phyloP scores from a whole-genome alignment of 2,797 vertebrate genomes.

The Gallinago solitaria region DNA sequence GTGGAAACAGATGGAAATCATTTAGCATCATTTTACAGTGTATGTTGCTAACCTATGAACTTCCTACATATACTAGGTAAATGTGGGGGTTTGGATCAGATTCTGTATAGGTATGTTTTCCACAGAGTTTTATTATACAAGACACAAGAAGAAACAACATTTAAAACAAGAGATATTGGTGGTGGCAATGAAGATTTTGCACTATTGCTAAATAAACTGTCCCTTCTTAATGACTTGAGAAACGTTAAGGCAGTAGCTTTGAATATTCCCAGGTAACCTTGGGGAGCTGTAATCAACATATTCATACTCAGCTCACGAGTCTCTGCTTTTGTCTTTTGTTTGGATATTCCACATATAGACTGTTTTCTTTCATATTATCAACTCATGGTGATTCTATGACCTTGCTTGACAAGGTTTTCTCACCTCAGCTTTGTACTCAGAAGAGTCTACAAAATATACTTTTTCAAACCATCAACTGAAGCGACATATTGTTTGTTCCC shows the following conservation, averaged over 20 bases:
- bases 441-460: neutral
- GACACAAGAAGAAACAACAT: neutral
- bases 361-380: neutral
- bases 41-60: neutral
- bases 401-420: neutral
- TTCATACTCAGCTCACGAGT: neutral
- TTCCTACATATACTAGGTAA: neutral
- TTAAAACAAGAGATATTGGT: neutral
- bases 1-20: neutral
- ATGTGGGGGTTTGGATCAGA: rapidly evolving
- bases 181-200: neutral
- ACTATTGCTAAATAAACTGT: neutral
- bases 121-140: neutral
- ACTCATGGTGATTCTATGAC: neutral
- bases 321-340: neutral
- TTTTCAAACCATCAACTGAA: neutral
- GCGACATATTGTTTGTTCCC: neutral
- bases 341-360: neutral
- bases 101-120: neutral
- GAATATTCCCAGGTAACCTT: neutral
- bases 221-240: neutral
- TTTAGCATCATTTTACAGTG: neutral
- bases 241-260: neutral
- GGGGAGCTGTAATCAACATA: neutral
- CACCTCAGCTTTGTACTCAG: neutral